Base-by-base conservation (phyloP, 2,888 invertebrate species). In the Geophilus truncorum region DNA sequence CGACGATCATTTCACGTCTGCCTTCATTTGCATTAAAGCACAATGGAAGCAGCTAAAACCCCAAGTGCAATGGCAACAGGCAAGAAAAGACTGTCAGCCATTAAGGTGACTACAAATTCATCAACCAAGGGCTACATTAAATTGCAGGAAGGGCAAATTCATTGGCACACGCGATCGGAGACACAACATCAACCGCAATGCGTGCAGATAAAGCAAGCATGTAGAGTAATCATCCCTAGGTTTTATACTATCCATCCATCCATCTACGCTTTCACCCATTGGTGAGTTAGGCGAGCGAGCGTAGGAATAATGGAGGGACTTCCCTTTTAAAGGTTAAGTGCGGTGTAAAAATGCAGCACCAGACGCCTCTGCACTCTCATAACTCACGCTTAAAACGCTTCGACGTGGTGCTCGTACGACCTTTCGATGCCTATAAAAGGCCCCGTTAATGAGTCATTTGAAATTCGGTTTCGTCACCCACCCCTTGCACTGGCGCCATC, bases 311-410 rank as follows among this genome's bases (percentile, higher is more conserved):
- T 62, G 62, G 62, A 21, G 23, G 62, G 62, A 62, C 62, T 62
- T 62, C 62, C 62, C 62, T 62, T 62, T 62, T 62, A 62, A 62
- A 62, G 62, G 62, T 62, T 62, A 62, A 62, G 62, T 62, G 62
- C 62, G 62, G 25, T 62, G 62, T 62, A 62, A 62, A 62, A 62
- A 62, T 62, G 62, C 62, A 62, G 62, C 62, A 62, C 62, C 62
- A 62, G 62, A 62, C 62, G 62, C 62, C 62, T 62, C 62, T 62
- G 62, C 62, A 62, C 62, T 62, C 23, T 28, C 62, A 62, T 62
- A 62, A 62, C 28, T 62, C 62, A 62, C 62, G 62, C 62, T 62
- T 62, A 62, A 62, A 62, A 62, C 62, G 62, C 62, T 62, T 62
- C 62, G 62, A 62, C 62, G 62, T 62, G 62, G 62, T 23, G 62